Conservation (phyloP, 2,113 vertebrate species). For the Rhynchopsitta pachyrhyncha region DNA sequence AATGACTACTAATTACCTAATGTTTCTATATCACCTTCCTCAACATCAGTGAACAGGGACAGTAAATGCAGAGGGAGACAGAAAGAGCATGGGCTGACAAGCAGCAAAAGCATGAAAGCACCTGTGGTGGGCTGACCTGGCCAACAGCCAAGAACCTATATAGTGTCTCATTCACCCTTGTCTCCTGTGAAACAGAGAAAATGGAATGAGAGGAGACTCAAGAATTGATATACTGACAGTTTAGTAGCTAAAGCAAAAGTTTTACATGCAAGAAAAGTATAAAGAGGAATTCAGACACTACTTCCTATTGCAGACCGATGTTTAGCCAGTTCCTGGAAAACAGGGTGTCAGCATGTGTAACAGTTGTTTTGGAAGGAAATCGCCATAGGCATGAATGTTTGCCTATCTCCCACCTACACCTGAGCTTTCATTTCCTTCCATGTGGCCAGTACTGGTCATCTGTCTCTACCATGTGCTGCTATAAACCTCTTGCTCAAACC, state of each 20-base stretch:
- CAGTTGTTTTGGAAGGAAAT: neutral
- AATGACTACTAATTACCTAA: neutral
- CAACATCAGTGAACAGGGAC: neutral
- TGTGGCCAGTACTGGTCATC: neutral
- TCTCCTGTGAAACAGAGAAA: neutral
- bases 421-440: neutral
- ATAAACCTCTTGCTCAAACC: neutral
- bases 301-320: neutral
- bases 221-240: neutral
- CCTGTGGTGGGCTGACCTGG: neutral
- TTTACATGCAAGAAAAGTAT: neutral
- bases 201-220: neutral
- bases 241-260: neutral
- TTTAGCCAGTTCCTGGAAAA: neutral
- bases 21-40: neutral
- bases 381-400: neutral
- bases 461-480: accelerated
- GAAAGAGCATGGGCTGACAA: neutral
- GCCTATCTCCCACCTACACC: neutral
- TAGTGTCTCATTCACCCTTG: accelerated
- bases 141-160: neutral
- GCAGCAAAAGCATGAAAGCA: neutral
- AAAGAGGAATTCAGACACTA: neutral
- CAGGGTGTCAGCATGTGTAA: neutral
- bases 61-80: neutral